phyloP scores from a whole-genome alignment of 2,888 invertebrate genomes.

The Microctonus hyperodae region DNA sequence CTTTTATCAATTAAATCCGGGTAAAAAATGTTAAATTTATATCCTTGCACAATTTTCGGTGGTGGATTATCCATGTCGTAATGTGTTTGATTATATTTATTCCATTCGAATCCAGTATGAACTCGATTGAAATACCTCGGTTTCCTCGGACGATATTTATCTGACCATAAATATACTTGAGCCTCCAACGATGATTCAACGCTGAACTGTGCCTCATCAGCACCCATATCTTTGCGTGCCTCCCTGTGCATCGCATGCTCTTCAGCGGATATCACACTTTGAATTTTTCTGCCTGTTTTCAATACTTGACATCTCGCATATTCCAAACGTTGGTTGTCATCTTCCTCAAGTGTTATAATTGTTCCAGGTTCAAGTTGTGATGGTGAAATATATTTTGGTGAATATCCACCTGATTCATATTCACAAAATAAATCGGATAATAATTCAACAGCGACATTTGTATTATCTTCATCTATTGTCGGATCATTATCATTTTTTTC shows the following conservation, averaged over 20 bases:
- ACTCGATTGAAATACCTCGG: conserved; percentile 98
- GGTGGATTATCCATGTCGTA: conserved; percentile 99
- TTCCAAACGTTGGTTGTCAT: conserved; percentile 78
- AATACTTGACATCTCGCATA: conserved; percentile 75
- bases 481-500: conserved; percentile 60
- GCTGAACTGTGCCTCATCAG: conserved; percentile 90
- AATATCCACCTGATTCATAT: conserved; percentile 85
- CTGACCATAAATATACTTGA: conserved; percentile 93
- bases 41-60: conserved; percentile 99
- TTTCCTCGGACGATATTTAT: conserved; percentile 97
- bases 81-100: conserved; percentile 99
- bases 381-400: conserved; percentile 74
- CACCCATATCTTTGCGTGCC: conserved; percentile 84
- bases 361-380: conserved; percentile 78
- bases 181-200: conserved; percentile 87
- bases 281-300: conserved; percentile 69
- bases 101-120: conserved; percentile 99
- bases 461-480: conserved; percentile 51
- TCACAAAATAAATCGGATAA: conserved; percentile 70
- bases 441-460: conserved; percentile 64
- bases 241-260: conserved; percentile 75
- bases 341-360: conserved; percentile 76
- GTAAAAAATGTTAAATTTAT: conserved; percentile 99
- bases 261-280: conserved; percentile 67
- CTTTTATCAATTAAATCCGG: conserved; percentile 96